Base-by-base conservation (phyloP, 2,797 vertebrate genomes). In the Cyprinodon diabolis region DNA sequence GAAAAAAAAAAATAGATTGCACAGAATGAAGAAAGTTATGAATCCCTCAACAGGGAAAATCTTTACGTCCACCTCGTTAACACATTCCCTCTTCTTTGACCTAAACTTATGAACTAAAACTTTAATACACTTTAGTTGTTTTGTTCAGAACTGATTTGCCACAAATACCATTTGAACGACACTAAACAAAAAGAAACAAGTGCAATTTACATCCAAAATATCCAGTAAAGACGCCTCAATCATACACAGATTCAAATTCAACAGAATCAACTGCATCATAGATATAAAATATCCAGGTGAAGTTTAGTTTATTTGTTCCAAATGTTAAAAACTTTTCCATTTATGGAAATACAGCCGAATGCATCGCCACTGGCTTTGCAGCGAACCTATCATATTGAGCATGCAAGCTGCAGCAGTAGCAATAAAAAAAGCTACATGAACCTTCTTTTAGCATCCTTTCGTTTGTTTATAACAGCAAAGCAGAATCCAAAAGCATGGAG, bases 401-500 rank as follows among this genome's bases (percentile, higher is more conserved):
- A 40, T 17, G 37, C 58, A 40, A 1, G 57, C 19, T 21, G n/a
- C 15, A 58, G 14, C 17, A 62, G 15, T 4, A 17, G 30, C 30
- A 17, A 62, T 30, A 37, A 17, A 17, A 62, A 62, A 17, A 15
- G 17, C 35, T 9, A 62, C 35, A 37, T 43, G 40, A 43, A 43
- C 40, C 40, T 43, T 1, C 40, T 43, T 43, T 43, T 43, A 43
- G 40, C 5, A 43, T 43, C 40, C 40, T 43, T 5, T 43, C 40
- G 5, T 43, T 43, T 43, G 4, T 43, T 43, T 1, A 43, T 43
- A 86, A 82, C 78, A 86, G 86, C 83, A 72, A 72, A 83, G 82
- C 85, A 81, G 80, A 89, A 89, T 91, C 91, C 91, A 86, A 84
- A 74, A 87, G 76, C 84, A 88, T 86, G 89, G 87, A 90, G 89